A percentile compares a stretch with the other conserved stretches of the same genome.
These are phyloP conservation scores for Catagonus wagneri DNA, from an alignment of 2,113 vertebrate genomes.

Conservation along the genomic window DNA sequence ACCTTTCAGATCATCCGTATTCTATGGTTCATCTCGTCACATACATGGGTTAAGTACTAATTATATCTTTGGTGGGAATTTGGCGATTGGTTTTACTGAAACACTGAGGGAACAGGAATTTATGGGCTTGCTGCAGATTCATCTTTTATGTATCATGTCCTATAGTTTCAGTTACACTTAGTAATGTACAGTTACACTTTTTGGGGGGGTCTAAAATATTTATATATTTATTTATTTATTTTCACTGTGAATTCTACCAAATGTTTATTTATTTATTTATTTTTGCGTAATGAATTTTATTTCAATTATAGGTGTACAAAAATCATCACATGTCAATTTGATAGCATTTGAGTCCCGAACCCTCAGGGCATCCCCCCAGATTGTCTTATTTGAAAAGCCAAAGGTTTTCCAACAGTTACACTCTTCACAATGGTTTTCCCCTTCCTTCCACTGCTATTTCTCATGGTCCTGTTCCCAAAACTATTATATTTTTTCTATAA, in stretches of 20 bases:
- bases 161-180: conserved; percentile 83
- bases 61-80: conserved; percentile 70
- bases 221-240: too few relatives aligned
- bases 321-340: too few relatives aligned
- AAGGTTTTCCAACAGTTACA: too few relatives aligned
- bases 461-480: conserved; percentile 75
- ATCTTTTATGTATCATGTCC: conserved; percentile 81
- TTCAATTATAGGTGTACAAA: too few relatives aligned
- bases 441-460: conserved; percentile 82
- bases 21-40: conserved; percentile 71
- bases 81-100: conserved; percentile 75
- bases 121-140: conserved; percentile 83
- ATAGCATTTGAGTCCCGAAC: too few relatives aligned
- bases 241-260: too few relatives aligned
- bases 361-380: too few relatives aligned
- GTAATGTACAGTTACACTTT: too few relatives aligned
- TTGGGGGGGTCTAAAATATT: too few relatives aligned
- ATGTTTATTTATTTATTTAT: too few relatives aligned
- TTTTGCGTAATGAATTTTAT: too few relatives aligned
- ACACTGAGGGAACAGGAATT: conserved; percentile 83
- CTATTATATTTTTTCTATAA: conserved; percentile 89
- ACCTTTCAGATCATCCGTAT: conserved; percentile 68
- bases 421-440: conserved; percentile 72
- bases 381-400: too few relatives aligned
- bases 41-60: conserved; percentile 76